Evolutionary conservation across 2,888 invertebrate genomes (phyloP).

Genomic region (Aporophyla nigra): DNA sequence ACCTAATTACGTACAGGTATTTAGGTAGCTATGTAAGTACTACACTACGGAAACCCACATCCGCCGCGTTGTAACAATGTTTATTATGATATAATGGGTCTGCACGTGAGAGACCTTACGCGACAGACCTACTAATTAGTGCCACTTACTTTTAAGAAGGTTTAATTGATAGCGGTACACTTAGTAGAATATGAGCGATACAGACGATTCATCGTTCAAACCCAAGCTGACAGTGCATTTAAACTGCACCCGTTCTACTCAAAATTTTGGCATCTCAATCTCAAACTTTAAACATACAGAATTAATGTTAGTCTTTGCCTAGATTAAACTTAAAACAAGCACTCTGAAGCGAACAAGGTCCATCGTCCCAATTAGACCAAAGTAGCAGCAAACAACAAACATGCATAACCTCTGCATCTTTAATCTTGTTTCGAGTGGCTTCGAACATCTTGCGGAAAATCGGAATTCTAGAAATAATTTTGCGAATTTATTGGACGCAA

Average conservation of each 20-base stretch:
- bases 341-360: not conserved
- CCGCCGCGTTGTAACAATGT: slow-evolving; percentile 61
- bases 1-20: slow-evolving; percentile 66
- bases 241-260: not conserved
- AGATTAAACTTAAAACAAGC: slow-evolving; percentile 4
- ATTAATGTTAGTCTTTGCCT: not conserved
- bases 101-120: slow-evolving; percentile 52
- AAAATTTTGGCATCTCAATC: not conserved
- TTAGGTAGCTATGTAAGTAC: slow-evolving; percentile 62
- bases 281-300: not conserved
- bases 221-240: not conserved
- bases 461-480: not conserved
- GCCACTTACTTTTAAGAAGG: slow-evolving; percentile 35
- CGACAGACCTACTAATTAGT: slow-evolving; percentile 50
- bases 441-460: not conserved
- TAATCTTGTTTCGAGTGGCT: slow-evolving; percentile 15
- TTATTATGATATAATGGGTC: slow-evolving; percentile 63
- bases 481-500: slow-evolving; percentile 44
- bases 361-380: not conserved
- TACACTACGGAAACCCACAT: slow-evolving; percentile 64
- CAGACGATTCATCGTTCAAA: not conserved
- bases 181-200: slow-evolving; percentile 3
- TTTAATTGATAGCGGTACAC: slow-evolving; percentile 26
- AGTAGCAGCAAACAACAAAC: slow-evolving; percentile 5
- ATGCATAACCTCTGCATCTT: slow-evolving; percentile 33